phyloP scores from a whole-genome alignment of 2,113 vertebrate species.

The Forbesichthys agassizii region DNA sequence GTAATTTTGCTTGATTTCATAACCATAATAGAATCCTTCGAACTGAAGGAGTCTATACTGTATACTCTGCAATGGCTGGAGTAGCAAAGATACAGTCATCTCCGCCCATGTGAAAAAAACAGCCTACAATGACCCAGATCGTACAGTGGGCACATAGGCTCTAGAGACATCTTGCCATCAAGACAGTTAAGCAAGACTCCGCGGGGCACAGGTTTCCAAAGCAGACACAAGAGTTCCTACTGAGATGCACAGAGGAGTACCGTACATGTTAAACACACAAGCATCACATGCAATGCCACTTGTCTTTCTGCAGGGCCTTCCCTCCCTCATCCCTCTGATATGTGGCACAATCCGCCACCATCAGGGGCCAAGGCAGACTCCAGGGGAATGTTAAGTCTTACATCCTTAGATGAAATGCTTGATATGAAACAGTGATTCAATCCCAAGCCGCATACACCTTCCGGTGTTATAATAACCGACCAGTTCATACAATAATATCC shows the following conservation, averaged over 20 bases:
- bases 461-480: conserved; percentile 55
- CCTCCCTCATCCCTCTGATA: conserved; percentile 71
- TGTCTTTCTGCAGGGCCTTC: conserved; percentile 51
- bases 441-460: conserved; percentile 35
- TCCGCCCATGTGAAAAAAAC: conserved; percentile 63
- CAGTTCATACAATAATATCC: conserved; percentile 59
- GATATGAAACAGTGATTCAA: conserved; percentile 75
- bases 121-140: conserved; percentile 73
- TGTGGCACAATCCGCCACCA: conserved; percentile 69
- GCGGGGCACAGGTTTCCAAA: conserved; percentile 48
- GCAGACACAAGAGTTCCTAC: conserved; percentile 57
- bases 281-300: conserved; percentile 33
- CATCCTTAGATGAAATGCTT: conserved; percentile 71
- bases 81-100: conserved; percentile 43
- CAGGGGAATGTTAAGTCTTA: conserved; percentile 74
- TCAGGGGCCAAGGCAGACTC: conserved; percentile 62
- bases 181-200: conserved; percentile 22
- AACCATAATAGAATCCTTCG: conserved; percentile 46
- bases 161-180: conserved; percentile 50
- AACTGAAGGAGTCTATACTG: conserved; percentile 43
- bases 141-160: conserved; percentile 50
- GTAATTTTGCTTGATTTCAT: conserved; percentile 52
- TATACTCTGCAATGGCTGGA: conserved; percentile 28
- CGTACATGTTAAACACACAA: conserved; percentile 53
- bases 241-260: conserved; percentile 36